Base-by-base conservation (phyloP, 2,797 vertebrate genomes). In the Chloroceryle amazona region DNA sequence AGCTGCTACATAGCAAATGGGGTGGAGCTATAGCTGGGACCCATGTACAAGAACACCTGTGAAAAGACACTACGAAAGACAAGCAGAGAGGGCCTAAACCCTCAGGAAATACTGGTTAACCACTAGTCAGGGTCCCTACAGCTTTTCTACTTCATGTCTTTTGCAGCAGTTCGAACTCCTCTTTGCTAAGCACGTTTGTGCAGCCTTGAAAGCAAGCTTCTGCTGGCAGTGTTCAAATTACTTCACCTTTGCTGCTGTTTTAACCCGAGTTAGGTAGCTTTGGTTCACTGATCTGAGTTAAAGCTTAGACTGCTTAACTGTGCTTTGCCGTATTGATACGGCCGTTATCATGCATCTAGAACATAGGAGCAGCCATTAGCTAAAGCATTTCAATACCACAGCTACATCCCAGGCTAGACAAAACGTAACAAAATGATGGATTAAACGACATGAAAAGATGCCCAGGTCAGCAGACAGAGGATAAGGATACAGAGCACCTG, bases 91-190 rank as follows among this genome's bases (percentile, higher is more conserved):
- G 31, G 55, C 60, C 35, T 8, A 84, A 92, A 72, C 67, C 39
- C 61, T 66, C 78, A 85, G 92, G 78, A 96, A 95, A 76, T 73
- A 55, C 47, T 70, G 55, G 67, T 73, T 89, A 92, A 52, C 62
- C 92, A 46, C 66, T 37, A 35, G 28, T 6, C 47, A 66, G 55
- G 31, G 47, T 16, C 12, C 16, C 52, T 73, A 60, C 42, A 93
- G 83, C 58, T 92, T 94, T 93, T 81, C 74, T 76, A 19, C 66
- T 66, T 81, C n/a, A 25, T 23, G 13, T 42, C 31, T 86, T 88
- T 51, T 89, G 42, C 88, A 92, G 49, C 12, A n/a, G 37, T 61
- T 93, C 4, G 0, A 1, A 21, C 47, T 67, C 33, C 52, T 17
- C 73, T 58, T 85, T 83, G 52, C 63, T 74, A 16, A 71, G n/a